A percentile compares a stretch with the other conserved stretches of the same genome.
Evolutionary conservation across 2,113 vertebrate genomes (phyloP).

Genomic region (Amblyopsis rosae): DNA sequence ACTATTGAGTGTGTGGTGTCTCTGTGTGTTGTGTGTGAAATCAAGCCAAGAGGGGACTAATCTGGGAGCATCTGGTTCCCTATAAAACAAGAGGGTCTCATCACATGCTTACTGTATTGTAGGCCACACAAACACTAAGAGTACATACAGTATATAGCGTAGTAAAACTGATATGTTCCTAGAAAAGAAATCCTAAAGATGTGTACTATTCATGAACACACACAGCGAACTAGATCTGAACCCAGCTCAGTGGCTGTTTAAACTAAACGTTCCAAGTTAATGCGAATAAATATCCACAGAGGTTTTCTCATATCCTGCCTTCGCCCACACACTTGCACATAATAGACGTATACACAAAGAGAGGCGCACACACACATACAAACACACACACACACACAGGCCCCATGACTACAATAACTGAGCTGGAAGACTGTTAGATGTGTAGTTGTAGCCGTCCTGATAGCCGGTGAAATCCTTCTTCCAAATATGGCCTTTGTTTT

Average conservation of each 20-base stretch:
- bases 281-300: slow-evolving; percentile 69
- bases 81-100: slow-evolving; percentile 35
- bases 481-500: slow-evolving; percentile 64
- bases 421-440: slow-evolving; percentile 25
- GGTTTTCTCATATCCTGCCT: slow-evolving; percentile 73
- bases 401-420: slow-evolving; percentile 43
- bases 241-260: slow-evolving; percentile 64
- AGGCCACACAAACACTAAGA: no score
- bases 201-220: background rate
- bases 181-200: background rate
- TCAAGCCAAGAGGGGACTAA: slow-evolving; percentile 38
- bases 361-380: slow-evolving; percentile 6
- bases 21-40: slow-evolving; percentile 15
- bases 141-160: no score
- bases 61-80: slow-evolving; percentile 37
- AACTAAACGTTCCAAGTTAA: slow-evolving; percentile 72
- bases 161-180: no score
- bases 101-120: background rate
- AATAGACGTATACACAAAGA: background rate
- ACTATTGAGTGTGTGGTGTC: slow-evolving; percentile 26
- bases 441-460: slow-evolving; percentile 30
- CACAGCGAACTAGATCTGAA: slow-evolving; percentile 57
- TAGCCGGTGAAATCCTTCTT: slow-evolving; percentile 35
- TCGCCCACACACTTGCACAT: slow-evolving; percentile 53
- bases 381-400: slow-evolving; percentile 13